Conservation (phyloP, 2,113 vertebrate species). For the Corydoras sp. region DNA sequence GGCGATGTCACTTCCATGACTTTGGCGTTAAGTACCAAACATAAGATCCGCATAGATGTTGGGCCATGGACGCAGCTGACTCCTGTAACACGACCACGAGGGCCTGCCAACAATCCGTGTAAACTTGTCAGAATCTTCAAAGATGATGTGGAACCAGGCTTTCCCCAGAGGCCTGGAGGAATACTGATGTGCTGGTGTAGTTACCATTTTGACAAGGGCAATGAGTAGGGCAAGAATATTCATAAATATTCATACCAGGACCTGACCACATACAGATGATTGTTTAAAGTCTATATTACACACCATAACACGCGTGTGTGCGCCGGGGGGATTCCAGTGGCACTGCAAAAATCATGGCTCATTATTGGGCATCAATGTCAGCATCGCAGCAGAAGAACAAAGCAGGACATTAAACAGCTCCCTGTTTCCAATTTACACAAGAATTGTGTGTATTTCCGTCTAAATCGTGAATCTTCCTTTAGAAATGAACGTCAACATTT, state of each 20-base stretch:
- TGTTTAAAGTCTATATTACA: conserved; percentile 15
- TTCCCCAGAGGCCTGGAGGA: conserved; percentile 20
- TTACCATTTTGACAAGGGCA: conserved; percentile 37
- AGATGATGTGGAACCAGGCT: conserved; percentile 24
- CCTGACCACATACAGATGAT: conserved; percentile 16
- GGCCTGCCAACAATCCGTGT: conserved; percentile 35
- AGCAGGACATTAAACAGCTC: no score
- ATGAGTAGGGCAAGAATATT: conserved; percentile 33
- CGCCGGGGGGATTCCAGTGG: background rate
- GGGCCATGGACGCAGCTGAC: conserved; percentile 25
- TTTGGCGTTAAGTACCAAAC: background rate
- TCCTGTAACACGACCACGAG: conserved; percentile 22
- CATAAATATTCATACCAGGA: conserved; percentile 31
- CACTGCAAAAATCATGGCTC: background rate
- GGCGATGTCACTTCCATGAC: background rate
- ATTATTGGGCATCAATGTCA: background rate
- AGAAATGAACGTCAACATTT: no score
- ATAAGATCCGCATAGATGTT: conserved; percentile 10
- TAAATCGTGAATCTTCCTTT: no score
- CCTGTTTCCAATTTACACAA: no score
- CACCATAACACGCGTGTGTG: background rate
- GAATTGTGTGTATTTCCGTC: no score
- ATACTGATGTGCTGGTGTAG: conserved; percentile 28
- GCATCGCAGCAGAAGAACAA: background rate
- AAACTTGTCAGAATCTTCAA: conserved; percentile 38